Evolutionary conservation across 2,797 vertebrate genomes (phyloP).

Genomic region (Champsocephalus esox): DNA sequence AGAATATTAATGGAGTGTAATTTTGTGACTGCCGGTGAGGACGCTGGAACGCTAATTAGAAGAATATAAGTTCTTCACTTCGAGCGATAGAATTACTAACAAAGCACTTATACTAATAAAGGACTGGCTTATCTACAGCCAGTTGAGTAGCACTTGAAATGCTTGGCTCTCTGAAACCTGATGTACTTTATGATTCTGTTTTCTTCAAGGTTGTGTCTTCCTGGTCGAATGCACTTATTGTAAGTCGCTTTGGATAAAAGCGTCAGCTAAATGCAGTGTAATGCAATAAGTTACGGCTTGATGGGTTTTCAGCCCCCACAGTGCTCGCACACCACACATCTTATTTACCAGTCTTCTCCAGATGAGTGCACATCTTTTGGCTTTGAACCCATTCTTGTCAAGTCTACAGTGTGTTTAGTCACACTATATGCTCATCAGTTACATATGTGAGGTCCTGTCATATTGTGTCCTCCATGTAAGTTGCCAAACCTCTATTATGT

Average conservation of each 20-base stretch:
- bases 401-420: constrained; percentile 29
- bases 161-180: too few relatives aligned
- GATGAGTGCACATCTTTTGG: constrained; percentile 51
- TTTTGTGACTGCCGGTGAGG: constrained; percentile 58
- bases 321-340: constrained; percentile 53
- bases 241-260: too few relatives aligned
- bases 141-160: too few relatives aligned
- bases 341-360: constrained; percentile 64
- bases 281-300: constrained; percentile 69
- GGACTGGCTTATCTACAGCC: too few relatives aligned
- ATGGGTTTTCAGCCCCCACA: constrained; percentile 71
- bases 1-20: constrained; percentile 68
- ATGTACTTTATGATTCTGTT: too few relatives aligned
- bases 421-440: constrained; percentile 44
- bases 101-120: too few relatives aligned
- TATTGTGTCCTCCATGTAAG: constrained; percentile 29
- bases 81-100: too few relatives aligned
- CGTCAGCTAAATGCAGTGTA: too few relatives aligned
- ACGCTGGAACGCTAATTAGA: constrained; percentile 69
- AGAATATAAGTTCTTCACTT: constrained; percentile 19
- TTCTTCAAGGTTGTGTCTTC: too few relatives aligned
- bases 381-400: constrained; percentile 48
- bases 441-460: constrained; percentile 10
- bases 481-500: constrained; percentile 22
- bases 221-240: too few relatives aligned